Base-by-base conservation (phyloP, 2,113 vertebrate genomes). In the Dasyornis broadbenti region DNA sequence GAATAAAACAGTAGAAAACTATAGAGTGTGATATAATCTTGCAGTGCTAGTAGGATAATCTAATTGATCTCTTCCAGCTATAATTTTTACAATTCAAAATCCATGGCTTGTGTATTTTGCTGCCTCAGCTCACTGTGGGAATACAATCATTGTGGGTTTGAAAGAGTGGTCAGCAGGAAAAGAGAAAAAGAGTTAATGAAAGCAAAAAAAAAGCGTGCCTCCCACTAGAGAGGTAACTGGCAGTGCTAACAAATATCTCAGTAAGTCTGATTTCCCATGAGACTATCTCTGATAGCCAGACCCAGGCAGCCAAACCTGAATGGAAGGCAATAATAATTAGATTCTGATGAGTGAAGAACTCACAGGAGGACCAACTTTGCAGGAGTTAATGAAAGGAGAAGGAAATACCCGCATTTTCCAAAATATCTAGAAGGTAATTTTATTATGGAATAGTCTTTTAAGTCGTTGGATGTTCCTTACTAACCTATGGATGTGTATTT, bases 241-340 rank as follows among this genome's bases (percentile, higher is more conserved):
- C 53, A 37, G 68, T n/a, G 7, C 66, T 97, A 97, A 97, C 87
- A 97, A 97, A 97, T 95, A 94, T 80, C 95, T 97, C 91, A 86
- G 89, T 86, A 95, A 82, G 80, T 80, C 82, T 97, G 97, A 97
- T 98, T 97, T 98, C 97, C 97, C 97, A 72, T 31, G 90, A 94
- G 96, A 37, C 37, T 44, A 37, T 22, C 79, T 95, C 91, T 81
- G 95, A 97, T 94, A 35, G 7, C 78, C 54, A 72, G 82, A 92
- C 66, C 84, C 94, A 86, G 90, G 90, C 87, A 96, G 87, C 33
- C 52, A 61, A 90, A 97, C 91, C 83, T 72, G 91, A 97, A 97
- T 93, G 92, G 93, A 97, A 97, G 92, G 85, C 90, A 96, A 97
- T 97, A 97, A 97, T 97, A 97, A 98, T 98, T 98, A 97, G 84